Base-by-base conservation (phyloP, 2,888 invertebrate species). In the Fragum fragum region DNA sequence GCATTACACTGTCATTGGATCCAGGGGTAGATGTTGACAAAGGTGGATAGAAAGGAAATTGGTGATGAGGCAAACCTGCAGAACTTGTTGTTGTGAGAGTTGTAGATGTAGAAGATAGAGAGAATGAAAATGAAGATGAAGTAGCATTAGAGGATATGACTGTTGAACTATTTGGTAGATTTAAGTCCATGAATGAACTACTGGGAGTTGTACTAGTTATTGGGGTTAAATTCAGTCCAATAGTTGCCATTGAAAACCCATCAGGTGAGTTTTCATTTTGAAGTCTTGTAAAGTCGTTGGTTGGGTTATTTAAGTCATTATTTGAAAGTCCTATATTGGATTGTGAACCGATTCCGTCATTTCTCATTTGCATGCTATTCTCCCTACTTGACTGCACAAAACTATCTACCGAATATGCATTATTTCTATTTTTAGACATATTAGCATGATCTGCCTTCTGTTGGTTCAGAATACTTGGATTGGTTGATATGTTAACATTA, bases 371-470 rank as follows among this genome's bases (percentile, higher is more conserved):
- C 28, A 79, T 61, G n/a, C 66, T 69, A 53, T 87, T 86, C 47
- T 83, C 87, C 66, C 83, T 79, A 39, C 88, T 88, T 18, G 90
- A 86, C 72, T 66, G 66, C 11, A 92, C 92, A 88, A 92, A 92
- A 76, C 89, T 92, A 53, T 92, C 92, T 9, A 91, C 92, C 23
- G 92, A 92, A 76, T 90, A 92, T 32, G 91, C 89, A 69, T 88
- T 85, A 61, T 76, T 79, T 55, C 80, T 73, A 47, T 83, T 83
- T 55, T 83, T 81, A 42, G 66, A 66, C 75, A 77, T 55, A 23
- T 77, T 79, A 26, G 76, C 71, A 74, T 71, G 76, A 28, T 77
- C 70, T n/a, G 61, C 55, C 47, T 81, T 79, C 26, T 83, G 73
- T 61, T 78, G 69, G 69, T 76, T 83, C 52, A 84, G 21, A 66